phyloP scores from a whole-genome alignment of 2,113 vertebrate genomes.

The Ivindomyrus marchei region DNA sequence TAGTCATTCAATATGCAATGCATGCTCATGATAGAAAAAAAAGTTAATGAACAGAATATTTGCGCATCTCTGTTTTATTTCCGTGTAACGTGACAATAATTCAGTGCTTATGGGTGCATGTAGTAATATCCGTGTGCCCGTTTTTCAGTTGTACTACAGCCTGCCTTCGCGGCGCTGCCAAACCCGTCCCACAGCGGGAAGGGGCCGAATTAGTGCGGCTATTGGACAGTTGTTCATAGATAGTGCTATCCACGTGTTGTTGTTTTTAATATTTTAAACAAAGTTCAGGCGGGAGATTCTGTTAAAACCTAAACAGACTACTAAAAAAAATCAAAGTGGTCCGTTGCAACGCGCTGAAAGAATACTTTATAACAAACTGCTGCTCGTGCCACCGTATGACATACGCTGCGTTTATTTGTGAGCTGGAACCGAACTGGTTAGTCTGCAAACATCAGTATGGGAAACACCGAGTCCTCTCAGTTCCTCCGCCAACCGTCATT shows the following conservation, averaged over 20 bases:
- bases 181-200: conserved; percentile 7
- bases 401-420: neutral
- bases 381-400: neutral
- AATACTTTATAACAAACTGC: neutral
- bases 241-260: conserved; percentile 42
- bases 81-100: neutral
- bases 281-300: conserved; percentile 57
- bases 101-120: neutral
- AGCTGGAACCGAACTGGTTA: neutral
- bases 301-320: neutral
- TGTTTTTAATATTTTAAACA: conserved; percentile 53
- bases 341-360: neutral
- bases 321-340: neutral
- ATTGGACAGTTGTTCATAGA: conserved; percentile 46
- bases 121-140: neutral
- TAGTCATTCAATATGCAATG: neutral
- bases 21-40: neutral
- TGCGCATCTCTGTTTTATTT: neutral
- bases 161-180: conserved; percentile 3
- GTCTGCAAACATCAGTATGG: conserved; percentile 36
- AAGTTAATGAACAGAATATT: neutral
- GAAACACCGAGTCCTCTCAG: conserved; percentile 43
- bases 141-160: neutral
- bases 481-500: neutral
- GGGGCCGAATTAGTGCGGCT: neutral